These are phyloP conservation scores for Melanotaenia duboulayi DNA, from an alignment of 2,113 vertebrate genomes.

Conservation along the genomic window DNA sequence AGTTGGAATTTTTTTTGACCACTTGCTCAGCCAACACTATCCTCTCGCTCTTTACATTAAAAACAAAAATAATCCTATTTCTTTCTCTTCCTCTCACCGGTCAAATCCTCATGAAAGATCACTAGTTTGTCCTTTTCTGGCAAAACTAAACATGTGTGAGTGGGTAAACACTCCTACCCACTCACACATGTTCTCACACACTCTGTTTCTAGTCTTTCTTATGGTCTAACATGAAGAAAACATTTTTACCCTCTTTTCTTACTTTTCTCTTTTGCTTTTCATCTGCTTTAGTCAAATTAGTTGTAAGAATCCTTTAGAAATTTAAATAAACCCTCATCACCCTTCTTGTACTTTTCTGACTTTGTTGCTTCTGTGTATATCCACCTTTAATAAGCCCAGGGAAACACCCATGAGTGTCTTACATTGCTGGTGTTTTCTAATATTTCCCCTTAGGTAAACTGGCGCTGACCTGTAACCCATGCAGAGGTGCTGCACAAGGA, in stretches of 20 bases:
- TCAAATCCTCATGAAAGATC: too few relatives aligned
- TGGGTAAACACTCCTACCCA: too few relatives aligned
- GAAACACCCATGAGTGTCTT: neutral
- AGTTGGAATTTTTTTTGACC: neutral
- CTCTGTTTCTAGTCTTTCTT: constrained; percentile 73
- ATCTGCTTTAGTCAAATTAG: constrained; percentile 30
- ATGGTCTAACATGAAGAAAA: constrained; percentile 56
- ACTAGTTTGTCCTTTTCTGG: too few relatives aligned
- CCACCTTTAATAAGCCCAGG: constrained; percentile 11
- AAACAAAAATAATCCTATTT: constrained; percentile 70
- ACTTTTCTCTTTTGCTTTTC: neutral
- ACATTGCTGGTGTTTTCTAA: neutral
- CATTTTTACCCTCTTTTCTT: constrained; percentile 58
- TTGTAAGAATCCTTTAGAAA: constrained; percentile 33
- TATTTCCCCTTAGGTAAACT: constrained; percentile 34
- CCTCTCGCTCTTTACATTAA: constrained; percentile 75
- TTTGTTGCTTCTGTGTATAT: neutral
- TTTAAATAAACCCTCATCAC: neutral
- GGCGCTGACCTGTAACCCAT: constrained; percentile 19
- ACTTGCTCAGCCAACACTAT: constrained; percentile 30
- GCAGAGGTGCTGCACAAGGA: constrained; percentile 56
- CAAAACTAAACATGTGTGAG: too few relatives aligned
- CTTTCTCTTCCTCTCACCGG: constrained; percentile 16
- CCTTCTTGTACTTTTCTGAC: neutral
- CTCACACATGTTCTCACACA: constrained; percentile 54